Evolutionary conservation across 1,140 invertebrate species (phyloP), one percentile per base, ranked within the genome.

Genomic region (Eriosoma lanigerum): DNA sequence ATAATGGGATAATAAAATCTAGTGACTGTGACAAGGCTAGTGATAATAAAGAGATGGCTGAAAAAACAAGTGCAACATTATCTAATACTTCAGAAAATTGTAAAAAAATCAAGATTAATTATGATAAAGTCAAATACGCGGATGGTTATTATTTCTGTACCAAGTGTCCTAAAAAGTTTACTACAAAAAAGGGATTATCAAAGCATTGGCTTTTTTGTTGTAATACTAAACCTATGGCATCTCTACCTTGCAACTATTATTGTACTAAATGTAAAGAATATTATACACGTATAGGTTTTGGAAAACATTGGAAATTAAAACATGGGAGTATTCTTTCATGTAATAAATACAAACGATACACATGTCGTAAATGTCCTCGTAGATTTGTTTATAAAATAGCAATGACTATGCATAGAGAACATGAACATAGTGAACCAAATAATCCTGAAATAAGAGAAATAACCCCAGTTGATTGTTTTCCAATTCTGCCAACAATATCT

Each of bases 201-300:
- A 44, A 10, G 19, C 75, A 78, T 62, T n/a, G 21, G 38, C 4
- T 1, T 62, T 44, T 24, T 62, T 78, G 56, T 60, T 58, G 29
- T 38, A 56, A 38, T 56, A 9, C 5, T 38, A 75, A 10, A 9
- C 5, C 29, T 3, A 72, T 29, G 29, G n/a, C 24, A 1, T 5
- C 2, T 26, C 8, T 48, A 44, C 56, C 75, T 48, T 4, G 10
- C 0, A 78, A 48, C 26, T 78, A 78, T 62, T 78, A 78, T 62
- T 78, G 75, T 46, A 62, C 75, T 48, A 46, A 78, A 46, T 78
- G 75, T 48, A 48, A 78, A 48, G 58, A 78, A n/a, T 78, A 62
- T 29, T 62, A 19, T 62, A 46, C 56, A 29, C 38, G 75, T 3
- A 1, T 48, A 19, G n/a, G 15, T 24, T 78, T 78, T 62, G 17